phyloP scores from a whole-genome alignment of 2,888 invertebrate species.

The Rhagonycha lutea region DNA sequence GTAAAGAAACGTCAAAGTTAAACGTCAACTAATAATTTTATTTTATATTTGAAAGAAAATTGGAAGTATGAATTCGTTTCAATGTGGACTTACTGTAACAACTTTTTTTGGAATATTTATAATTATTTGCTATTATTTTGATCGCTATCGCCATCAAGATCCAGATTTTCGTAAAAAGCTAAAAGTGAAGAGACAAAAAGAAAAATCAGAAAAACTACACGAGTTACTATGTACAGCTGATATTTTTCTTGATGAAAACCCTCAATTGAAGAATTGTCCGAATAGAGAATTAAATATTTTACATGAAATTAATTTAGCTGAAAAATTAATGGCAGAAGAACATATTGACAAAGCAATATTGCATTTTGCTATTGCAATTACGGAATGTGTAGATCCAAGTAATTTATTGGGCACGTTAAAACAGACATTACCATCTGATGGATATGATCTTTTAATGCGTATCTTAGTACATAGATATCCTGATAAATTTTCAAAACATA shows the following conservation, averaged over 20 bases:
- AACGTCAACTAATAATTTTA: neutral
- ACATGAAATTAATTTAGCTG: slow-evolving; percentile 38
- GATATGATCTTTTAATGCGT: slow-evolving; percentile 33
- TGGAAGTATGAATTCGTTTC: slow-evolving; percentile 11
- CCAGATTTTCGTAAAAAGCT: slow-evolving; percentile 18
- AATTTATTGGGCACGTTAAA: slow-evolving; percentile 35
- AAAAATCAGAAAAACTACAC: neutral
- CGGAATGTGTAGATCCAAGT: slow-evolving; percentile 37
- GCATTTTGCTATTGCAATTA: slow-evolving; percentile 40
- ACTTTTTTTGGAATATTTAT: slow-evolving; percentile 10
- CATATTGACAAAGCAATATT: slow-evolving; percentile 35
- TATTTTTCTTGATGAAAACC: neutral
- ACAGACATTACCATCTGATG: slow-evolving; percentile 30
- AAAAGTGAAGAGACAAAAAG: slow-evolving; percentile 3
- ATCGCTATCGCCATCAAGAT: slow-evolving; percentile 16
- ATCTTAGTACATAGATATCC: neutral
- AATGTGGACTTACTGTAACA: slow-evolving; percentile 7
- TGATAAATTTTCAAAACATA: neutral
- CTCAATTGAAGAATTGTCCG: neutral
- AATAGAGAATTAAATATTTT: slow-evolving; percentile 31
- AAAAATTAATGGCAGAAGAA: slow-evolving; percentile 34
- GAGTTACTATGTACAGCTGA: neutral
- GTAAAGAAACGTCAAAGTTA: neutral
- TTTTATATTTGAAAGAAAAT: neutral
- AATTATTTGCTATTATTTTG: slow-evolving; percentile 20